Base-by-base conservation (phyloP, 2,113 vertebrate genomes). In the Noctilio leporinus region DNA sequence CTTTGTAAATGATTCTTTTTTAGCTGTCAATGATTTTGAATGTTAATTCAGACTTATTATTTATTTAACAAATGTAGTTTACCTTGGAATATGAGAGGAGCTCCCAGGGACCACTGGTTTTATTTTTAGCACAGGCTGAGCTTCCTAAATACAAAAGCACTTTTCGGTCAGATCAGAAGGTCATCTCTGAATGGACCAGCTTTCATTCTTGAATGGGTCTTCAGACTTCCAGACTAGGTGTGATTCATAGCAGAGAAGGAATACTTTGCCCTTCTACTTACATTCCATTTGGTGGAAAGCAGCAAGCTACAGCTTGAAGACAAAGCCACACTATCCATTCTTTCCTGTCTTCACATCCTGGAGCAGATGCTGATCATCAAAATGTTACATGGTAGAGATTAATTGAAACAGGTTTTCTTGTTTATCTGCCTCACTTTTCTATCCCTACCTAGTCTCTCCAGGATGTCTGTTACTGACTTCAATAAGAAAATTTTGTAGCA, bases 61-160 rank as follows among this genome's bases (percentile, higher is more conserved):
- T 93, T 86, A 65, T 84, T 96, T 78, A 80, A 67, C 40, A 45
- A 15, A 47, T 43, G 76, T n/a, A 82, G 69, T 95, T 94, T 89
- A 70, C 30, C 55, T 96, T 89, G 89, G 83, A 77, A 38, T 84
- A 82, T 49, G 38, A 89, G 47, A 20, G 53, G 53, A 73, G 30
- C n/a, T 87, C 87, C 43, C 30, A 75, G 81, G 35, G 70, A 72
- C n/a, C 33, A 51, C 51, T 64, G 33, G 51, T 89, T 95, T 51
- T 82, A 82, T 47, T 95, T 96, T 67, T 78, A 24, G 75, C 47
- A 19, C 20, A 84, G 40, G 17, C 30, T 30, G 28, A 92, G 53
- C 30, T 93, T 92, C 62, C 69, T 70, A 82, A 93, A 90, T 17
- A 90, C 53, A 59, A 81, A 97, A 59, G 57, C 7, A 64, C n/a